A percentile compares a stretch with the other conserved stretches of the same genome.
Evolutionary conservation across 2,113 vertebrate species (phyloP).

Genomic region (Ceyx margarethae): DNA sequence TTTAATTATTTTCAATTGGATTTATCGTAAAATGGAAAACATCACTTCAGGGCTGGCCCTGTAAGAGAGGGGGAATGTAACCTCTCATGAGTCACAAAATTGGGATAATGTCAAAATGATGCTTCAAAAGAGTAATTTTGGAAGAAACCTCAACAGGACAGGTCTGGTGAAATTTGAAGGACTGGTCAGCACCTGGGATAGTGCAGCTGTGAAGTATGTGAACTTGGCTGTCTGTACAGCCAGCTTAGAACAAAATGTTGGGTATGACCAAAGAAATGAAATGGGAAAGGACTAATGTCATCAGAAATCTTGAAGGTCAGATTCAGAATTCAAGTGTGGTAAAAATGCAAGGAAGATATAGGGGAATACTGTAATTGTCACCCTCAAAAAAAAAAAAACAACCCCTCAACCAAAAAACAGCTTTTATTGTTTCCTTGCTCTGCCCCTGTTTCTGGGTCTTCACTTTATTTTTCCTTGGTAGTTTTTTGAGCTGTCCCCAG

Average conservation of each 20-base stretch:
- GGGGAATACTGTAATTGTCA: neutral
- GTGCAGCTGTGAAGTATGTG: neutral
- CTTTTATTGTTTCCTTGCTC: neutral
- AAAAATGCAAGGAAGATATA: neutral
- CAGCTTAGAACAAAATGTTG: neutral
- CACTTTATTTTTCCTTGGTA: neutral
- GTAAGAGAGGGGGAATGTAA: neutral
- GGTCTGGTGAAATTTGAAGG: neutral
- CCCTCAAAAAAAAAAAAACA: neutral
- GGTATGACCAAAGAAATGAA: neutral
- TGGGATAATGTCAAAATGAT: neutral
- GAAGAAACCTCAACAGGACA: neutral
- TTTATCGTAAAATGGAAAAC: neutral
- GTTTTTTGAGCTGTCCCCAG: neutral
- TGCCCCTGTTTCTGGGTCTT: neutral
- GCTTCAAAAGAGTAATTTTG: neutral
- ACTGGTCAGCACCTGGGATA: neutral
- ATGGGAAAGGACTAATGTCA: neutral
- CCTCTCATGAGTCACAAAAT: neutral
- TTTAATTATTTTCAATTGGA: neutral
- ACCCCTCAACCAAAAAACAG: too few species aligned
- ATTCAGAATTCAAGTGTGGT: neutral
- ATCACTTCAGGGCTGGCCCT: neutral
- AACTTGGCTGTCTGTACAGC: neutral
- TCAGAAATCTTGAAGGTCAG: neutral